Evolutionary conservation across 2,797 vertebrate species (phyloP), one percentile per base, ranked within the genome.

Genomic region (Mus caroli): DNA sequence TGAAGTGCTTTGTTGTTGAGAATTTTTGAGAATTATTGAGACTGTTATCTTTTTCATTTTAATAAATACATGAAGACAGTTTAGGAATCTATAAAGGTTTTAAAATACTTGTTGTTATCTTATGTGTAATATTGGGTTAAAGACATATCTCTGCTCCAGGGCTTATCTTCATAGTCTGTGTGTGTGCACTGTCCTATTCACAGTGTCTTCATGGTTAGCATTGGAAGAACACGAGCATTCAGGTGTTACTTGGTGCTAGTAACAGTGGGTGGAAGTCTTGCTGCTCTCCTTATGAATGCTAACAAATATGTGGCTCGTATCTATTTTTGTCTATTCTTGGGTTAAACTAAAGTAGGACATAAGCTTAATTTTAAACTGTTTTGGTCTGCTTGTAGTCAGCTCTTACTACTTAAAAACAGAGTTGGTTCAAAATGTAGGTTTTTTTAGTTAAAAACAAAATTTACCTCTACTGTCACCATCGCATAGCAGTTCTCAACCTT

Each of bases 321-420:
- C 37, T 87, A 86, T 56, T 19, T 19, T 78, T 90, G 56, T 58
- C 76, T 87, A 37, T 79, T 52, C 34, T 79, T 76, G 69, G 11
- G 40, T 85, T 88, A 92, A 93, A 71, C 50, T 87, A 46, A 4
- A 28, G 6, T 60, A 87, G 3, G 40, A 34, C 37, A 26, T 87
- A 76, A 69, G 15, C 20, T 67, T 92, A 50, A 92, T 91, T 95
- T 84, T 78, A 46, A 94, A 83, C 52, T 37, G 69, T 88, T 60
- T 69, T 46, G 28, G 28, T 17, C n/a, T 77, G 46, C 56, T 84
- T 92, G 19, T 91, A 26, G 43, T 90, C 19, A 79, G 60, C 56
- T 52, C 46, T 79, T 78, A 95, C 31, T 83, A 58, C n/a, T 54
- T 83, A 69, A 43, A 83, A 78, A 56, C 24, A 78, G 46, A 78